Base-by-base conservation (phyloP, 1,140 invertebrate genomes). In the Eriosoma lanigerum region DNA sequence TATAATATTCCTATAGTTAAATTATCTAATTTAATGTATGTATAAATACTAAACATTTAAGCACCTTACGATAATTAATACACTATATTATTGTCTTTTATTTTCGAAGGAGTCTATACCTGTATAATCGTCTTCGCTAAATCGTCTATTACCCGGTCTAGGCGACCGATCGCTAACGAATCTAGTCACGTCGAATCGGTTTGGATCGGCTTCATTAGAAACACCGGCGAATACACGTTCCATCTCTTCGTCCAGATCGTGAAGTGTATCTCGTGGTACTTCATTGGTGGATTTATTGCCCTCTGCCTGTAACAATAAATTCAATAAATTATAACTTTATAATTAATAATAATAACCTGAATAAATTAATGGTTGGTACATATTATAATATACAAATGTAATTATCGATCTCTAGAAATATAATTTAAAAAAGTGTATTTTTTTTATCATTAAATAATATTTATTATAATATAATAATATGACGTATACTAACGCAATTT, bases 241-340 rank as follows among this genome's bases (percentile, higher is more conserved):
- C 89, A 92, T 92, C 87, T 92, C 92, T 86, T 92, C 91, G 86
- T 93, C 92, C 86, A 93, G 86, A 82, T 90, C 88, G 82, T 90
- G 32, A 38, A 4, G 89, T 85, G 89, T 89, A 84, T 88, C 86
- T 38, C 81, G 81, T 21, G 76, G 54, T 44, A 82, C 83, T 83
- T 84, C 83, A 44, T 60, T 48, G 1, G 10, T 17, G 0, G 38
- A 78, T 29, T 56, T 83, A 81, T 80, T 83, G 82, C 81, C 72
- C 82, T 82, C 83, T 32, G 15, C 81, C 81, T 58, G 81, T 44
- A 82, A 29, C 78, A 80, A 82, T 46, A 82, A 48, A 17, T 13
- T 21, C 10, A n/a, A n/a, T n/a, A 9, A 26, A 19, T n/a, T 68
- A 10, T 8, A 29, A 60, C 8, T 26, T 29, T 29, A 60, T 15